A percentile compares a stretch with the other conserved stretches of the same genome.
Evolutionary conservation across 1,140 invertebrate species (phyloP).

Genomic region (Plectus sambesii): DNA sequence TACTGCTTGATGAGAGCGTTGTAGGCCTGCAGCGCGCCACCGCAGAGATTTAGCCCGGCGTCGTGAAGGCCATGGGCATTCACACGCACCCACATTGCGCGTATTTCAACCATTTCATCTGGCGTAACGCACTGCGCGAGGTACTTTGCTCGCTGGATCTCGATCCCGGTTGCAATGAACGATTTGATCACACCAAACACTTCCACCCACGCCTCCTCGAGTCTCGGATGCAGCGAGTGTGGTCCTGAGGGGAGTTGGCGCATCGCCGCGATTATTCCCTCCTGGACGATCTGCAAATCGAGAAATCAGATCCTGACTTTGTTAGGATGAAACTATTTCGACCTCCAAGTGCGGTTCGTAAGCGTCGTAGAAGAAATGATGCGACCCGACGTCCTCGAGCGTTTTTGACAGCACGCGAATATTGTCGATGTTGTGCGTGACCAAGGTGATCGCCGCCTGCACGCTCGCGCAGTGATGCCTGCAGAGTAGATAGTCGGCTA

Average conservation of each 20-base stretch:
- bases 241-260: conserved; percentile 21
- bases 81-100: conserved; percentile 30
- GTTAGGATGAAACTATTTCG: neutral
- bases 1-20: conserved; percentile 15
- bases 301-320: conserved; percentile 17
- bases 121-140: conserved; percentile 36
- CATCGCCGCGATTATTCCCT: conserved; percentile 32
- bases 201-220: conserved; percentile 32
- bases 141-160: conserved; percentile 35
- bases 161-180: conserved; percentile 33
- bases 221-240: conserved; percentile 29
- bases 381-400: conserved; percentile 37
- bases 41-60: conserved; percentile 21
- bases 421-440: conserved; percentile 45
- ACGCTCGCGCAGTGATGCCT: conserved; percentile 36
- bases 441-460: conserved; percentile 39
- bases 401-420: conserved; percentile 22
- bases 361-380: conserved; percentile 45
- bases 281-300: conserved; percentile 32
- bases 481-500: no score
- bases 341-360: conserved; percentile 41
- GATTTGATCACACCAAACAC: conserved; percentile 15
- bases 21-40: conserved; percentile 16
- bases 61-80: conserved; percentile 23
- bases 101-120: conserved; percentile 31